Evolutionary conservation across 2,888 invertebrate genomes (phyloP), one percentile per base, ranked within the genome.

Genomic region (Ligdia adustata): DNA sequence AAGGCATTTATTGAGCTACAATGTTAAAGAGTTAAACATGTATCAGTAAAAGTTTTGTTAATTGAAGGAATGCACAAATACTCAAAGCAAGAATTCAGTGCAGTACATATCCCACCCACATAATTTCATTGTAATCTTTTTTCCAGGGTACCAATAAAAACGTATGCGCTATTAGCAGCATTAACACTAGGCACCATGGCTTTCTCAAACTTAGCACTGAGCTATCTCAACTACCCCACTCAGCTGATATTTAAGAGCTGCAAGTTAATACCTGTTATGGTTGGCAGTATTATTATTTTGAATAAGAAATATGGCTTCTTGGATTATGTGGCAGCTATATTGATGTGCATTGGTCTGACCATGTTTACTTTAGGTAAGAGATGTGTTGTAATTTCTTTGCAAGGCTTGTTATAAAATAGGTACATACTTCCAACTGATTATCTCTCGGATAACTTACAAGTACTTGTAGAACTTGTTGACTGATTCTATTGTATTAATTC

Each of bases 221-320:
- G 97, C 34, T 98, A 97, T 79, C 91, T 99, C 6, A 99, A 99
- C 82, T 99, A 98, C 81, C 98, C 99, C 0, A 99, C 98, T 0
- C 98, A 98, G 91, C 94, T 99, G 27, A 98, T 99, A 66, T 99
- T 99, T 77, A 99, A 99, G 80, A 98, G 98, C 77, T 99, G 99
- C 81, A 99, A 99, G 79, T 91, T 99, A 0, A 97, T 99, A 64
- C 99, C 99, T 0, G 99, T 99, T 0, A 93, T 99, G 76, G 93
- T 98, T 52, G 99, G 99, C 12, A 97, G 98, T 60, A 96, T 98
- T 59, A 72, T 99, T 34, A 98, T 99, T 68, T 95, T 98, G 86
- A 94, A 95, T 44, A 98, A 98, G 84, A 92, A 92, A 60, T 98
- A 98, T 79, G 95, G 95, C 1, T 90, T 93, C 9, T 73, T 97